Evolutionary conservation across 2,888 invertebrate species (phyloP).

Genomic region (Tetropium fuscum): DNA sequence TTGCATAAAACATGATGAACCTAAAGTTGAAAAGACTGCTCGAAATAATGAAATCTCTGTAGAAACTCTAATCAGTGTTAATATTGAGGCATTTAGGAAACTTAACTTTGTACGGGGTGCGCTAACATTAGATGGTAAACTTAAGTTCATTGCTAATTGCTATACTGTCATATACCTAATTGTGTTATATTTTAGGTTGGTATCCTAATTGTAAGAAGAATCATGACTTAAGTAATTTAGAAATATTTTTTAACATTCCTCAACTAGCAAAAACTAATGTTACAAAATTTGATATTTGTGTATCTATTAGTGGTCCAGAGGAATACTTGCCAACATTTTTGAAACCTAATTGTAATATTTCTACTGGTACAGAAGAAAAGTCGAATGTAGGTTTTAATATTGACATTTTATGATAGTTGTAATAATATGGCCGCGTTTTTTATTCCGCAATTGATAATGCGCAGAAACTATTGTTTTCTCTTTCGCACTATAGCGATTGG

Average conservation of each 20-base stretch:
- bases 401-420: background rate
- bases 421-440: no score
- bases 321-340: conserved; percentile 25
- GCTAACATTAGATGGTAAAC: conserved; percentile 18
- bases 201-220: conserved; percentile 21
- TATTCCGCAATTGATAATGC: no score
- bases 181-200: conserved; percentile 7
- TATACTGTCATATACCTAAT: background rate
- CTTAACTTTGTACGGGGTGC: conserved; percentile 9
- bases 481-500: no score
- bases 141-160: no score
- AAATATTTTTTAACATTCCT: conserved; percentile 24
- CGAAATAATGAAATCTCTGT: conserved; percentile 5
- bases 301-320: conserved; percentile 19
- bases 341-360: conserved; percentile 10
- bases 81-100: conserved; percentile 3
- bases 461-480: no score
- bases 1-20: background rate
- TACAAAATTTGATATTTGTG: conserved; percentile 15
- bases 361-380: background rate
- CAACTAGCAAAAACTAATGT: background rate
- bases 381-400: background rate
- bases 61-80: conserved; percentile 10
- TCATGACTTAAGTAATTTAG: conserved; percentile 4
- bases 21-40: background rate